Base-by-base conservation (phyloP, 1,140 invertebrate genomes). In the Sitodiplosis mosellana region DNA sequence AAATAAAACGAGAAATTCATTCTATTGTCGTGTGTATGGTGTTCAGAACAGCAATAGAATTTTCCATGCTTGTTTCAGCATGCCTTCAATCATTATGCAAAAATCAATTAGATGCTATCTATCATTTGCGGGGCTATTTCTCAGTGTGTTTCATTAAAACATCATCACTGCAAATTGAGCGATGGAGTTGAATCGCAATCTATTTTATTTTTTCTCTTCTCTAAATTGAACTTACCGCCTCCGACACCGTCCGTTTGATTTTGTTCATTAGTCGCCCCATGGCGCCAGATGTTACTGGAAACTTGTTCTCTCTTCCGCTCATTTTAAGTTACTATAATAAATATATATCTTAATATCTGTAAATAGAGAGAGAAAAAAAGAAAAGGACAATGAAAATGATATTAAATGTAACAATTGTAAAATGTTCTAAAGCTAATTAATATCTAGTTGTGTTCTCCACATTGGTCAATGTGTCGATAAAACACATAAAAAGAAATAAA, bases 221-320 rank as follows among this genome's bases (percentile, higher is more conserved):
- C 37, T 12, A 33, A 15, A 42, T 27, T 43, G n/a, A n/a, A 59
- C 58, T 60, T 59, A 63, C 60, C 54, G 55, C 55, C 33, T 53
- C 58, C 50, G 55, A 49, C 12, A 48, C 47, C 12, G 38, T 22
- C 15, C 52, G 43, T 33, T 56, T 55, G 38, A 63, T 46, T 56
- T 61, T 63, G 19, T 63, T 61, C 56, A 63, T 63, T 19, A 63
- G 51, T 53, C 63, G 63, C 34, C 61, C 61, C 58, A 63, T 61
- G 48, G 61, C 61, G 53, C 46, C 48, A 63, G 50, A 51, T 56
- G 60, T 44, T 14, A 14, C 42, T 15, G 34, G 17, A 15, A 36
- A 42, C 20, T 22, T 41, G 52, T n/a, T n/a, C n/a, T 63, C 61
- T 19, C 59, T 56, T 56, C 61, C 61, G 55, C 58, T 63, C 61